phyloP scores from a whole-genome alignment of 64 coral and sea anemone species.

The Actinia equina region DNA sequence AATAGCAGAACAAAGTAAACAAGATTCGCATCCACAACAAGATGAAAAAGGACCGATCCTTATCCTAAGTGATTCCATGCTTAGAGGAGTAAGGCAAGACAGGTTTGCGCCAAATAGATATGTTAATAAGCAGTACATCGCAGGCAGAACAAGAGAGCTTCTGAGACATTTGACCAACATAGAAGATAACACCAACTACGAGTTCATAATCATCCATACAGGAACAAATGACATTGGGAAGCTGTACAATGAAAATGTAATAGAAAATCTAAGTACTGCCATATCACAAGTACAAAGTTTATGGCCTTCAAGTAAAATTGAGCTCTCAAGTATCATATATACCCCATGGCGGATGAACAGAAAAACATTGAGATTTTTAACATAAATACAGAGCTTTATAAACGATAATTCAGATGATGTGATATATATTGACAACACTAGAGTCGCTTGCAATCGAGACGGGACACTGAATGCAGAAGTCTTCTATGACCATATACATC shows the following conservation, averaged over 20 bases:
- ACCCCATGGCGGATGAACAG: background rate
- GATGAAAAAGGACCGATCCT: background rate
- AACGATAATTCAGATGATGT: background rate
- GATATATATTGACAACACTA: conserved; percentile 7
- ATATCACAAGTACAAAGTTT: background rate
- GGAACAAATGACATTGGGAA: background rate
- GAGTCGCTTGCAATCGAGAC: background rate
- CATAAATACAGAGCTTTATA: background rate
- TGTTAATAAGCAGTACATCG: background rate
- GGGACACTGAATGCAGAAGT: background rate
- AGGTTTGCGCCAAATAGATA: background rate
- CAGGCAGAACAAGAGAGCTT: background rate
- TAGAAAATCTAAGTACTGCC: background rate
- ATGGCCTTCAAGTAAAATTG: background rate
- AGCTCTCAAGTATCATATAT: background rate
- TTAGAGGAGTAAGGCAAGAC: background rate
- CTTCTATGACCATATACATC: too few species aligned
- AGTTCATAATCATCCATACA: background rate
- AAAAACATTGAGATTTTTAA: background rate
- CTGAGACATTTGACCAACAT: background rate
- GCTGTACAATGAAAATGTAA: background rate
- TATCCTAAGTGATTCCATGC: background rate
- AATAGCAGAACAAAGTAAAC: too few species aligned
- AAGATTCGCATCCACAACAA: too few species aligned
- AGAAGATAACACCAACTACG: background rate